Evolutionary conservation across 1,140 invertebrate genomes (phyloP).

Genomic region (Drosophila funebris): DNA sequence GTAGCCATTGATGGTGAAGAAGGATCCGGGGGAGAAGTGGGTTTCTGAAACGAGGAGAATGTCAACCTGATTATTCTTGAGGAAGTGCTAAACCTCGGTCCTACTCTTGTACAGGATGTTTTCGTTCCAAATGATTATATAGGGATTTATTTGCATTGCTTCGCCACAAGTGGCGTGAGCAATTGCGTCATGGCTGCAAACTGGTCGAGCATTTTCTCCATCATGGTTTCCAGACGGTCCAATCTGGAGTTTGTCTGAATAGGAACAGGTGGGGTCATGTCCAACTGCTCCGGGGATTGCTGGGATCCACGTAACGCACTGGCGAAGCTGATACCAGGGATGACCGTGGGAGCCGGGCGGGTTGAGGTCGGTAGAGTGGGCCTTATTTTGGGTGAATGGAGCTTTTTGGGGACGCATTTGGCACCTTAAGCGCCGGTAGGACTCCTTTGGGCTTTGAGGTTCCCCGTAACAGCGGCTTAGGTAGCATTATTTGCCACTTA

Average conservation of each 20-base stretch:
- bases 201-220: not conserved
- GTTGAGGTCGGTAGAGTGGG: no score
- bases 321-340: no score
- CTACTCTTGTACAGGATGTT: slow-evolving; percentile 14
- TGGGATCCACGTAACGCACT: not conserved
- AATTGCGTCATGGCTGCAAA: not conserved
- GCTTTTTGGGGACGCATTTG: not conserved
- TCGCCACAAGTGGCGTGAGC: not conserved
- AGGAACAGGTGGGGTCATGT: no score
- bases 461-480: no score
- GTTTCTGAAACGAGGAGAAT: slow-evolving; percentile 2
- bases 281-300: no score
- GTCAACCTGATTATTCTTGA: slow-evolving; percentile 1
- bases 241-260: not conserved
- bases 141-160: slow-evolving; percentile 1
- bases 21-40: not conserved
- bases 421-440: no score
- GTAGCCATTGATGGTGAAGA: not conserved
- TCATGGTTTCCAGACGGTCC: not conserved
- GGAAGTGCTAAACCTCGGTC: slow-evolving; percentile 5
- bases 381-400: no score
- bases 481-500: no score
- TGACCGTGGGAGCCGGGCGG: no score
- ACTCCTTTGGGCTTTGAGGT: no score
- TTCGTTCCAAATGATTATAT: not conserved